Base-by-base conservation (phyloP, 2,888 invertebrate species). In the Scaptomyza polygonia region DNA sequence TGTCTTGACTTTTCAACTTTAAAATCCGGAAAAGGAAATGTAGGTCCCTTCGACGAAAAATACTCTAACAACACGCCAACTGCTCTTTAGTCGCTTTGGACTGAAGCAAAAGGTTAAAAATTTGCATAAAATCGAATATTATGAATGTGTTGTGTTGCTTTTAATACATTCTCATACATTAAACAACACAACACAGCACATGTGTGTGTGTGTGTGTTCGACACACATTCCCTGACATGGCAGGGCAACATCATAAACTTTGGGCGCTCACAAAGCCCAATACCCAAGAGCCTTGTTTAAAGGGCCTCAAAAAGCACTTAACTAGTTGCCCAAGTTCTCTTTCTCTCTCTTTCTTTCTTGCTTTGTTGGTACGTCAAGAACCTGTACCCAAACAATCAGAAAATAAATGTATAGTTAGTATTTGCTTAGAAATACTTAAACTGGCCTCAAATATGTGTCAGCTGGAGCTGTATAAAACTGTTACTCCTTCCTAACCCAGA, bases 81-180 rank as follows among this genome's bases (percentile, higher is more conserved):
- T 48, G 62, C 57, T 36, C 16, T 9, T 39, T 36, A 14, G 42
- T 59, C 57, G 32, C 16, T 9, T 39, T 36, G 36, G 42, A 53
- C 64, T 58, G 53, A 64, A 62, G 69, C 65, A 64, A 83, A 83
- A 82, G 82, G 82, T 84, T 83, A 84, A 55, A 64, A 79, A 83
- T 83, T 83, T 76, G 66, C 84, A 83, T 83, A 83, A 83, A 82
- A 83, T 83, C 82, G 82, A 83, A 84, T 73, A 68, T 55, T 72
- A 48, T 72, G 45, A 56, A 56, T 47, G 52, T 49, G 43, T 57
- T 54, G 34, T 59, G 36, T 62, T 62, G 49, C 14, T 14, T 63
- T 42, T 45, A 68, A 53, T 34, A 27, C 36, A 53, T 27, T 40
- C 43, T 9, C 21, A 58, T 42, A 42, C 27, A 36, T 30, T 30